These are phyloP conservation scores for Polypterus bichir DNA, from an alignment of 2,113 vertebrate species.

Conservation along the genomic window DNA sequence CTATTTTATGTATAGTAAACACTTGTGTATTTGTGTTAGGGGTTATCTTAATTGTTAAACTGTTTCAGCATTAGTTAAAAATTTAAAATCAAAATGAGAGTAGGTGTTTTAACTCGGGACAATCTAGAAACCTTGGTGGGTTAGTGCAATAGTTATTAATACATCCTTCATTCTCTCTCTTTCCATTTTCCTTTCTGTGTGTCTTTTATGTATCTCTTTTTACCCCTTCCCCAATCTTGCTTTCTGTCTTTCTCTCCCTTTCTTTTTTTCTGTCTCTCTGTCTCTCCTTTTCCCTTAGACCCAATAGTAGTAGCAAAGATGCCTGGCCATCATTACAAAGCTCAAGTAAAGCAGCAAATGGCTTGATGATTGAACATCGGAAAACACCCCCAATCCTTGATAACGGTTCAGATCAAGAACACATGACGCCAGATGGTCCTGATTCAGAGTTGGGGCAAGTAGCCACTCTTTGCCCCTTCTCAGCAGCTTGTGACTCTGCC, in stretches of 20 bases:
- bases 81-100: no score
- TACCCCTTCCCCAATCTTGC: constrained; percentile 7
- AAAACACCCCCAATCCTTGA: constrained; percentile 81
- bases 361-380: constrained; percentile 73
- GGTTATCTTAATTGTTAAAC: no score
- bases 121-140: no score
- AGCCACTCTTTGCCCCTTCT: constrained; percentile 47
- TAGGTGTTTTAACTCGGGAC: no score
- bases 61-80: no score
- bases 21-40: no score
- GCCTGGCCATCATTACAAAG: constrained; percentile 78
- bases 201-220: background rate
- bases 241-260: constrained; percentile 21
- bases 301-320: constrained; percentile 80
- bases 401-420: constrained; percentile 77
- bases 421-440: constrained; percentile 68
- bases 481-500: constrained; percentile 53
- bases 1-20: no score
- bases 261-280: constrained; percentile 4
- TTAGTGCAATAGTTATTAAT: background rate
- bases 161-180: background rate
- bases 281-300: constrained; percentile 42
- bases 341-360: constrained; percentile 73
- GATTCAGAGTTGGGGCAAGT: constrained; percentile 70
- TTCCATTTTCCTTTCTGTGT: background rate